Percentiles rank a stretch among this genome's conserved stretches.
phyloP scores from a whole-genome alignment of 2,888 invertebrate genomes.

The Spodoptera littoralis region DNA sequence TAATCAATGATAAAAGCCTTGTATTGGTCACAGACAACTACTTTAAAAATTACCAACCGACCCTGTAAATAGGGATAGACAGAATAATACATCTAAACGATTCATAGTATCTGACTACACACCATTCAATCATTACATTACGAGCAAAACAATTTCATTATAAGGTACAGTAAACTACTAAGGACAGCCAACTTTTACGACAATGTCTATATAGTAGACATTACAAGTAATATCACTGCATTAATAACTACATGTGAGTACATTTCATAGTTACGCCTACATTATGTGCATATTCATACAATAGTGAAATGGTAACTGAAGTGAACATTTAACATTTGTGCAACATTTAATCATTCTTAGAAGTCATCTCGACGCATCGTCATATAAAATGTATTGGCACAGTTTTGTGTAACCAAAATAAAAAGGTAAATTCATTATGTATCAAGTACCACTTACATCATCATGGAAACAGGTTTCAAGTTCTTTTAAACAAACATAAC shows the following conservation, averaged over 20 bases:
- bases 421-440: conserved; percentile 25
- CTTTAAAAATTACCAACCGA: conserved; percentile 42
- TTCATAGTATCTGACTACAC: conserved; percentile 47
- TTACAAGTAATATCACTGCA: conserved; percentile 82
- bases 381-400: conserved; percentile 50
- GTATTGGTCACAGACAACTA: conserved; percentile 31
- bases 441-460: conserved; percentile 16
- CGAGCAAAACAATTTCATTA: conserved; percentile 46
- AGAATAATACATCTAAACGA: conserved; percentile 54
- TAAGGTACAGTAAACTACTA: conserved; percentile 51
- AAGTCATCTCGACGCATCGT: conserved; percentile 19
- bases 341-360: conserved; percentile 35
- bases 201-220: conserved; percentile 57
- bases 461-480: conserved; percentile 14
- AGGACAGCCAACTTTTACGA: conserved; percentile 53
- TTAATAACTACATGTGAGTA: conserved; percentile 68
- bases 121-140: conserved; percentile 44
- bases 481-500: background rate
- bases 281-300: conserved; percentile 65
- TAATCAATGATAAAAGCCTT: conserved; percentile 46
- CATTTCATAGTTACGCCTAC: conserved; percentile 64
- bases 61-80: conserved; percentile 48
- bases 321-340: conserved; percentile 55
- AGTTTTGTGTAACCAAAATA: conserved; percentile 34
- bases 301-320: conserved; percentile 80